A percentile compares a stretch with the other conserved stretches of the same genome.
phyloP scores from a whole-genome alignment of 2,888 invertebrate genomes.

The Sarcophaga variegata region DNA sequence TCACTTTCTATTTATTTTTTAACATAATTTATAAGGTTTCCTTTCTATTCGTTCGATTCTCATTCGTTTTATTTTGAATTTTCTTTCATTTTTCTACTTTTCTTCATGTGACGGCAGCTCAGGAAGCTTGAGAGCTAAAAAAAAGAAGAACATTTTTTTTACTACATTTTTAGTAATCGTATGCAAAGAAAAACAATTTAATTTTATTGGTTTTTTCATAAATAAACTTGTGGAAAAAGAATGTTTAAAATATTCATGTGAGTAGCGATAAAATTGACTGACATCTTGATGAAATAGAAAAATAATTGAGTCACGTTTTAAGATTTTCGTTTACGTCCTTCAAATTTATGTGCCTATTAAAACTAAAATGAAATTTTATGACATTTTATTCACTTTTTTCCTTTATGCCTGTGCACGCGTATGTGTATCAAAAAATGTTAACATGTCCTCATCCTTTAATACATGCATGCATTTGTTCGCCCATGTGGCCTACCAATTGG shows the following conservation, averaged over 20 bases:
- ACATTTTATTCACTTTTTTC: slow-evolving; percentile 53
- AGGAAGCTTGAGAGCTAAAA: background rate
- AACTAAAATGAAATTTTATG: slow-evolving; percentile 66
- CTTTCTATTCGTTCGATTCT: slow-evolving; percentile 20
- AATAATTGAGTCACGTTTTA: slow-evolving; percentile 69
- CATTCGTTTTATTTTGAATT: slow-evolving; percentile 31
- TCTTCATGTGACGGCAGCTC: slow-evolving; percentile 7
- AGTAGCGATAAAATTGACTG: slow-evolving; percentile 64
- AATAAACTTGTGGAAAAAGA: slow-evolving; percentile 70
- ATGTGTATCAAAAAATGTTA: background rate
- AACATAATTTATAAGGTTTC: slow-evolving; percentile 58
- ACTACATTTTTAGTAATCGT: slow-evolving; percentile 37
- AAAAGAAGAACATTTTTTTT: background rate
- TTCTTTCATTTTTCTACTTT: slow-evolving; percentile 27
- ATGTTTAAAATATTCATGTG: slow-evolving; percentile 59
- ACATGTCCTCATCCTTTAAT: slow-evolving; percentile 12
- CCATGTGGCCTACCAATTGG: background rate
- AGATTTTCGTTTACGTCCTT: slow-evolving; percentile 46
- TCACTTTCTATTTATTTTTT: slow-evolving; percentile 16
- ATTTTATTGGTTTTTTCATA: slow-evolving; percentile 80
- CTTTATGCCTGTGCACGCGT: background rate
- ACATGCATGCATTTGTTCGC: background rate
- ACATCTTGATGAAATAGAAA: slow-evolving; percentile 69
- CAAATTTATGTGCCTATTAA: slow-evolving; percentile 65
- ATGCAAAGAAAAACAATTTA: slow-evolving; percentile 77